Base-by-base conservation (phyloP, 2,113 vertebrate genomes). In the Phylloscopus trochiloides region DNA sequence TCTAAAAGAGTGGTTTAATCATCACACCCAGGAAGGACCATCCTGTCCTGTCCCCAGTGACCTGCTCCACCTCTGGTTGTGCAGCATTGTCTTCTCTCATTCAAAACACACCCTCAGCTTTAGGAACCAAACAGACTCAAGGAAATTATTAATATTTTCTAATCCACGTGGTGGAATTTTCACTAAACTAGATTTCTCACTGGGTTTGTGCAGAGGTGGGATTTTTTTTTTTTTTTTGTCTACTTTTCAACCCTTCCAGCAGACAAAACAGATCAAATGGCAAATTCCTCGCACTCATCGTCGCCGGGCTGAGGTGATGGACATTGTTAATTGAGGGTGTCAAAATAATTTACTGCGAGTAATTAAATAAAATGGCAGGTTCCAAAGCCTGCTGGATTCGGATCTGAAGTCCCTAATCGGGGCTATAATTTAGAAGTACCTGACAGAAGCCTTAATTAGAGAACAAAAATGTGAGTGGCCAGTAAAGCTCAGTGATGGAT, bases 341-440 rank as follows among this genome's bases (percentile, higher is more conserved):
- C 97, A 94, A 95, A 93, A 96, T 96, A 87, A 95, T 94, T 97
- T 88, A 94, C 77, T 92, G 82, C 88, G 47, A 68, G 94, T 83
- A 95, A 96, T 95, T 95, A 97, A 98, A 97, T 91, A 85, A 97
- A 96, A 95, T 81, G 89, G 79, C 94, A 92, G 91, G 73, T 90
- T 71, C 84, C 61, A 89, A 93, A 86, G 73, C 88, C 74, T 80
- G 90, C 51, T 75, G 65, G 90, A 74, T 86, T 95, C 89, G 80
- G 90, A 93, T 94, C 93, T 62, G 0, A 84, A 87, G 94, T 78
- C 92, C 3, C 19, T 91, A 96, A 96, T 96, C n/a, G 1, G 52
- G 74, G 75, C 83, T 70, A 75, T 91, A 86, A 96, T 95, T 92
- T 84, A 77, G 77, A 89, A 86, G 51, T 4, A 90, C 58, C 87